Percentiles rank a stretch among this genome's conserved stretches.
Evolutionary conservation across 2,797 vertebrate genomes (phyloP).

Genomic region (Hippopotamyrus pictus): DNA sequence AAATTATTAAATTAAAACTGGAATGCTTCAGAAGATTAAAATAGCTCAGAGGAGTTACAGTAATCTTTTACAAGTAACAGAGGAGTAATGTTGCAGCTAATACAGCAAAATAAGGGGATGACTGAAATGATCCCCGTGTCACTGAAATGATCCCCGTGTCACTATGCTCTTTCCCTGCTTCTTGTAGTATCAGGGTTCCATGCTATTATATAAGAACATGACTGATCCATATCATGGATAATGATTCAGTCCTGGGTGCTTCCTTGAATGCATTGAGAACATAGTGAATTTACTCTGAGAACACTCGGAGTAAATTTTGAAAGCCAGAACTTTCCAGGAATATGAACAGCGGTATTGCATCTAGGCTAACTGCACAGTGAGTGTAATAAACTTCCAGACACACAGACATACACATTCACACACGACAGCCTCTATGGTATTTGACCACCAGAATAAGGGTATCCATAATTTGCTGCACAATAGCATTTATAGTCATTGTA

Average conservation of each 20-base stretch:
- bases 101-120: neutral
- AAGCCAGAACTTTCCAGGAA: neutral
- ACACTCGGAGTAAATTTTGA: neutral
- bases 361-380: neutral
- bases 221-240: neutral
- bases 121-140: neutral
- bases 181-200: neutral
- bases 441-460: neutral
- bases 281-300: neutral
- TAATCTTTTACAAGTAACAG: neutral
- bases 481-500: neutral
- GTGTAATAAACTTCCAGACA: neutral
- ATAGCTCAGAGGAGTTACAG: neutral
- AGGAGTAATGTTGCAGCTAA: neutral
- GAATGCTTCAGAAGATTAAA: neutral
- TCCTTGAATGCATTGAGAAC: neutral
- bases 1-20: slow-evolving; percentile 1
- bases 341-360: neutral
- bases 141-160: too few species aligned
- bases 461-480: slow-evolving; percentile 6
- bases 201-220: neutral
- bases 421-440: neutral
- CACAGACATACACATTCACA: slow-evolving; percentile 10
- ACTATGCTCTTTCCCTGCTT: neutral
- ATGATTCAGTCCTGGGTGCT: neutral